A percentile compares a stretch with the other conserved stretches of the same genome.
phyloP scores from a whole-genome alignment of 2,888 invertebrate genomes.

The Eristalinus sepulchralis region DNA sequence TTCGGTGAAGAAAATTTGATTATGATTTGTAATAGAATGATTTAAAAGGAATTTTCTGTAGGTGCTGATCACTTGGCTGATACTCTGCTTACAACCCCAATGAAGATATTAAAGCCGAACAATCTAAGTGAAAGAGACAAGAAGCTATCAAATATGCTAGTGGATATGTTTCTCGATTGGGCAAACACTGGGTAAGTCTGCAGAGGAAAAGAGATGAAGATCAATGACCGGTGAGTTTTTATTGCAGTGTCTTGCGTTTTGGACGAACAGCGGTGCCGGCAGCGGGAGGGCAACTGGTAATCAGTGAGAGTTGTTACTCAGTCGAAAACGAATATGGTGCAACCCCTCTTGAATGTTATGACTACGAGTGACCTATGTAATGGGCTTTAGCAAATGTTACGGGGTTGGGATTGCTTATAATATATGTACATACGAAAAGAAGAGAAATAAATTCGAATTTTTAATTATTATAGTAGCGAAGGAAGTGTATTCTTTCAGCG shows the following conservation, averaged over 20 bases:
- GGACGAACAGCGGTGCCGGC: neutral
- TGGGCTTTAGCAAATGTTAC: neutral
- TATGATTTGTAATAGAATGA: neutral
- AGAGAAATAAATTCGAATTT: too few species aligned
- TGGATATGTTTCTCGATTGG: neutral
- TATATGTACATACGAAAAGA: neutral
- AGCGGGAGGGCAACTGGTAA: neutral
- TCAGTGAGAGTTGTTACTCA: neutral
- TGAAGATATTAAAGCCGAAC: neutral
- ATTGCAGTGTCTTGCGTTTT: neutral
- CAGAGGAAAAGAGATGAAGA: neutral
- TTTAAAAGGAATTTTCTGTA: neutral
- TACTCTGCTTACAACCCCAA: neutral
- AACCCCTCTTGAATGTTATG: neutral
- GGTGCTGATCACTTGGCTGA: conserved; percentile 30
- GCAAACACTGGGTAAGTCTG: conserved; percentile 2
- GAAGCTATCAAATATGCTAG: neutral
- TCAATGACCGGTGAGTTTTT: neutral
- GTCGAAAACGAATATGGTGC: neutral
- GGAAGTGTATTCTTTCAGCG: too few species aligned
- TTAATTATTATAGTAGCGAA: too few species aligned
- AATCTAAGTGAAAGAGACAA: neutral
- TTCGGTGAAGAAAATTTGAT: conserved; percentile 81
- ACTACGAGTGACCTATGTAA: neutral
- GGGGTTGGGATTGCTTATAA: neutral